These are phyloP conservation scores for Zoanthus solanderi DNA, from an alignment of 92 coral and sea anemone species.

Conservation along the genomic window DNA sequence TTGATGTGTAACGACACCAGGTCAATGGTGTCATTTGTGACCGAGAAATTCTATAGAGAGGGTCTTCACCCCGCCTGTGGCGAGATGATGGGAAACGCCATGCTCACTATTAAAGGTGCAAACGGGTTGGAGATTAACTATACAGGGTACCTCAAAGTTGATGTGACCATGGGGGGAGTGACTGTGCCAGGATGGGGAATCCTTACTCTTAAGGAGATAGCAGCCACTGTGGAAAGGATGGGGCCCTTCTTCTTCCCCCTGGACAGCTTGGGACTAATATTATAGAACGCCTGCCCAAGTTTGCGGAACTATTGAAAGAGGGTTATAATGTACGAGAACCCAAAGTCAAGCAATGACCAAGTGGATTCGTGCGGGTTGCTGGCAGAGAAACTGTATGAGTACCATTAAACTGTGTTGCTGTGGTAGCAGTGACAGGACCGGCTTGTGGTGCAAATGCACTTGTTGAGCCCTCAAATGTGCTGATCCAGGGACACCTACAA, in stretches of 20 bases:
- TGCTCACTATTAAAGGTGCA: constrained; percentile 65
- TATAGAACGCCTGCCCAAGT: constrained; percentile 62
- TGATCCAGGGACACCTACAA: constrained; percentile 52
- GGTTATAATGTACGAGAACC: not conserved
- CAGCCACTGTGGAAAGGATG: constrained; percentile 13
- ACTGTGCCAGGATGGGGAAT: constrained; percentile 63
- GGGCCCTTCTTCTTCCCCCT: constrained; percentile 23
- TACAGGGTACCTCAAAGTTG: constrained; percentile 7
- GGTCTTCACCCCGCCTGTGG: constrained; percentile 50
- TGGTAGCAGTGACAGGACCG: constrained; percentile 55
- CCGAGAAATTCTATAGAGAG: constrained; percentile 57
- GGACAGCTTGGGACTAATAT: constrained; percentile 69
- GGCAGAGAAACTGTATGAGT: constrained; percentile 54
- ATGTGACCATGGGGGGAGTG: constrained; percentile 58
- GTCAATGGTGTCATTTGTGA: constrained; percentile 64
- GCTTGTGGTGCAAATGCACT: constrained; percentile 56
- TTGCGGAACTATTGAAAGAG: constrained; percentile 30
- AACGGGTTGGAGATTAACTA: constrained; percentile 74
- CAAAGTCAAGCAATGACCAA: not conserved
- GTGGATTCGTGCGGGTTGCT: constrained; percentile 61
- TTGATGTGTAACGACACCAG: constrained; percentile 37
- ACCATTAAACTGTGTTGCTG: constrained; percentile 42
- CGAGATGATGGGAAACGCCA: not conserved
- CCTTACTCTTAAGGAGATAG: constrained; percentile 46
- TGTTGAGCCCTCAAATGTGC: constrained; percentile 56